Percentiles rank a stretch among this genome's conserved stretches.
phyloP scores from a whole-genome alignment of 2,888 invertebrate genomes.

The Dryobota labecula region DNA sequence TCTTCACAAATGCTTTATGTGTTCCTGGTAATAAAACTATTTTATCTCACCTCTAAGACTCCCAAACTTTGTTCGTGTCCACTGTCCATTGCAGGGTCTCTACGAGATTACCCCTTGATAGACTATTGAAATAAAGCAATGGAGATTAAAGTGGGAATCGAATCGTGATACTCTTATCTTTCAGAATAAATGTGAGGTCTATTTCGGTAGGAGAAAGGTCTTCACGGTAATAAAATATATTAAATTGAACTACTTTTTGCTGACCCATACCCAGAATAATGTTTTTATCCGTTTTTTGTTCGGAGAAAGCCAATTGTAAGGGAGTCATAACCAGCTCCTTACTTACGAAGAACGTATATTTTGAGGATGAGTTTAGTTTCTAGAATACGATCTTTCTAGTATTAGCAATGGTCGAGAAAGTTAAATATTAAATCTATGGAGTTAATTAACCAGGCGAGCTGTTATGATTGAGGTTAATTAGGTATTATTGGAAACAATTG shows the following conservation, averaged over 20 bases:
- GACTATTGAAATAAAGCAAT: slow-evolving; percentile 61
- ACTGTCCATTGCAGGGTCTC: slow-evolving; percentile 57
- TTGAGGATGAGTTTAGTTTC: slow-evolving; percentile 7
- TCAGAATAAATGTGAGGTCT: slow-evolving; percentile 53
- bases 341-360: slow-evolving; percentile 29
- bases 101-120: slow-evolving; percentile 48
- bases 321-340: slow-evolving; percentile 46
- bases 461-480: background rate
- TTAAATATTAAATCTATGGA: background rate
- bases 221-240: slow-evolving; percentile 64
- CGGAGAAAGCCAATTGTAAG: slow-evolving; percentile 52
- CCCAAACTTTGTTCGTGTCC: slow-evolving; percentile 31
- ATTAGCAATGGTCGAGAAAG: background rate
- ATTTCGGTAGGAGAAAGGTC: slow-evolving; percentile 62
- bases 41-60: slow-evolving; percentile 56
- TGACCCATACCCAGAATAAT: slow-evolving; percentile 62
- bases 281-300: slow-evolving; percentile 56
- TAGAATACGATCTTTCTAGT: background rate
- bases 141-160: slow-evolving; percentile 55
- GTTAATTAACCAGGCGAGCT: background rate
- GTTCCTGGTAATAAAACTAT: slow-evolving; percentile 67
- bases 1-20: slow-evolving; percentile 69
- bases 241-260: slow-evolving; percentile 64
- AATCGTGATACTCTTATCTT: slow-evolving; percentile 60
- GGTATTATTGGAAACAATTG: background rate